Evolutionary conservation across 2,888 invertebrate species (phyloP), one percentile per base, ranked within the genome.

Genomic region (Meteorus colon): DNA sequence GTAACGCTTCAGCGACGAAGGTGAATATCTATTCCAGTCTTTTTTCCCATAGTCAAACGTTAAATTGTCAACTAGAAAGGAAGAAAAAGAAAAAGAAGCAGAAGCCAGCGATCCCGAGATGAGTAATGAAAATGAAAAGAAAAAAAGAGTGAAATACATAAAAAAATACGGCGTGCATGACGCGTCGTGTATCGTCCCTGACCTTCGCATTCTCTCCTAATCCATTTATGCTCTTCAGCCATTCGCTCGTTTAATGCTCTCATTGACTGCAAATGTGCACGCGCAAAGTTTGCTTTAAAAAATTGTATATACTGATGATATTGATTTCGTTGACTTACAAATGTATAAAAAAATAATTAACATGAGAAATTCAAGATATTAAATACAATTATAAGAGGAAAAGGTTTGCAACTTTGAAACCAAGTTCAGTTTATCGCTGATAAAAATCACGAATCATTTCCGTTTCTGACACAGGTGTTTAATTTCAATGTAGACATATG

Each of bases 191-290:
- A 48, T 55, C 41, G 65, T 65, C 65, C 65, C n/a, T 37, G 37
- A 65, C 65, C 65, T 65, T 65, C 34, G 41, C 65, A 37, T 65
- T 65, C 41, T 65, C 65, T 65, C 37, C 37, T 65, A 19, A 65
- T 63, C 63, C 37, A 37, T 41, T 19, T 37, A 63, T 29, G 16
- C 14, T 34, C 12, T 19, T 34, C 34, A 65, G 19, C 55, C n/a
- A 19, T 19, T 19, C 19, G 24, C 55, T 55, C 19, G 55, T 55
- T 55, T 55, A 55, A 55, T 55, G 55, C n/a, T 55, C 55, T 55
- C 55, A 55, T 55, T 55, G 6, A 55, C 19, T 55, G 55, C 55
- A 8, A 48, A 16, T 19, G 55, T 55, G 48, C 48, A 55, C n/a
- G n/a, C n/a, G 55, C 19, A 41, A 10, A 41, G 19, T 55, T n/a